Percentiles rank a stretch among this genome's conserved stretches.
Evolutionary conservation across 2,113 vertebrate genomes (phyloP).

Genomic region (Sialia sialis): DNA sequence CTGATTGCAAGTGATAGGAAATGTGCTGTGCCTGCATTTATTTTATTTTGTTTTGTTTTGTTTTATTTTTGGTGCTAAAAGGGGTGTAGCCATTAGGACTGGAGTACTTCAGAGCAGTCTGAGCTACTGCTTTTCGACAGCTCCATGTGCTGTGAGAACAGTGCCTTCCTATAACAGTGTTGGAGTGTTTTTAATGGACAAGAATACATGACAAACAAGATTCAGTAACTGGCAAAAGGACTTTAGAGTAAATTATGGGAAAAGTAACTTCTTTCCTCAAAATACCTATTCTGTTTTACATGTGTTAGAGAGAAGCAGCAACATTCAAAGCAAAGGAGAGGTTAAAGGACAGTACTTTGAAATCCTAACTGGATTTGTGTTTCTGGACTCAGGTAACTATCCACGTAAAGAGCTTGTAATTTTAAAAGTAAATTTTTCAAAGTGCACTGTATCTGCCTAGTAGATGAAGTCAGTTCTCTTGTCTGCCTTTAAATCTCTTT

Average conservation of each 20-base stretch:
- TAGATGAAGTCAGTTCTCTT: background rate
- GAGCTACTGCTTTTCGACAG: background rate
- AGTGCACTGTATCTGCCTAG: background rate
- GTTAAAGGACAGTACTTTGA: background rate
- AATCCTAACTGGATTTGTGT: background rate
- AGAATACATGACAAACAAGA: background rate
- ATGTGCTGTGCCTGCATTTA: background rate
- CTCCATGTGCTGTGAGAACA: background rate
- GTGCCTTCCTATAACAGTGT: background rate
- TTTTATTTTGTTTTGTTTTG: background rate
- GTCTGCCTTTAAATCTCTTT: background rate
- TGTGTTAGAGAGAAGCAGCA: background rate
- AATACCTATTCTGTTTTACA: background rate
- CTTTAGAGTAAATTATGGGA: background rate
- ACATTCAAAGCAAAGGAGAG: background rate
- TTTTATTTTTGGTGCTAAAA: background rate
- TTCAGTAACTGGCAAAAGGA: background rate
- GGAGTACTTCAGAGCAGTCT: background rate
- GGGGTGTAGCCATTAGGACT: background rate
- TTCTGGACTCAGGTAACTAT: background rate
- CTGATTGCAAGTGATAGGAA: background rate
- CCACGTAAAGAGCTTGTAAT: background rate
- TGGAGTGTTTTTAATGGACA: background rate
- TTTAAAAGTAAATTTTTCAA: background rate
- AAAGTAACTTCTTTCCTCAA: background rate